Percentiles rank a stretch among this genome's conserved stretches.
These are phyloP conservation scores for Synodontis membranacea DNA, from an alignment of 2,113 vertebrate species.

Conservation along the genomic window DNA sequence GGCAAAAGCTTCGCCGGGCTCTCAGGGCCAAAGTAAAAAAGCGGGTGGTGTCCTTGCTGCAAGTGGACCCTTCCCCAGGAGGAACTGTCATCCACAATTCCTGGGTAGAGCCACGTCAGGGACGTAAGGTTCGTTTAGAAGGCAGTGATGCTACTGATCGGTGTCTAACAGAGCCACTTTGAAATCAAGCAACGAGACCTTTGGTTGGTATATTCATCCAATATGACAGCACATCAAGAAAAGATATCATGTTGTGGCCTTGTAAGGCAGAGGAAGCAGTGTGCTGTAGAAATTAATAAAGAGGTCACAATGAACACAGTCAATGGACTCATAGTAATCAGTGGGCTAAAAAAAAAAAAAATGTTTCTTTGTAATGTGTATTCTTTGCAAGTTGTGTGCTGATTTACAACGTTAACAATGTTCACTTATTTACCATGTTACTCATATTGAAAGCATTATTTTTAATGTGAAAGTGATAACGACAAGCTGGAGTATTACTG, in stretches of 20 bases:
- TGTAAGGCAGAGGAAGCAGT: constrained; percentile 3
- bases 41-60: constrained; percentile 94
- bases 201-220: background rate
- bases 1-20: constrained; percentile 99
- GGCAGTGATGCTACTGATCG: constrained; percentile 45
- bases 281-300: background rate
- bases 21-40: constrained; percentile 99
- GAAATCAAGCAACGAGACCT: constrained; percentile 13
- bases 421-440: constrained; percentile 20
- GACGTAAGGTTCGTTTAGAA: constrained; percentile 41
- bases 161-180: constrained; percentile 43
- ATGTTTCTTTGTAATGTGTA: background rate
- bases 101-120: constrained; percentile 86
- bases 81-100: constrained; percentile 97
- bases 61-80: constrained; percentile 93
- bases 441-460: constrained; percentile 22
- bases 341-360: background rate
- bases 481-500: constrained; percentile 5
- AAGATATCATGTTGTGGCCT: background rate
- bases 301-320: background rate
- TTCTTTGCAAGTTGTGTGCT: constrained; percentile 15
- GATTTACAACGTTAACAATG: constrained; percentile 16
- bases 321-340: constrained; percentile 6
- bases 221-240: background rate
- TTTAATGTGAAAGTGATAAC: background rate